A percentile compares a stretch with the other conserved stretches of the same genome.
phyloP scores from a whole-genome alignment of 2,888 invertebrate species.

The Eudasyphora cyanicolor region DNA sequence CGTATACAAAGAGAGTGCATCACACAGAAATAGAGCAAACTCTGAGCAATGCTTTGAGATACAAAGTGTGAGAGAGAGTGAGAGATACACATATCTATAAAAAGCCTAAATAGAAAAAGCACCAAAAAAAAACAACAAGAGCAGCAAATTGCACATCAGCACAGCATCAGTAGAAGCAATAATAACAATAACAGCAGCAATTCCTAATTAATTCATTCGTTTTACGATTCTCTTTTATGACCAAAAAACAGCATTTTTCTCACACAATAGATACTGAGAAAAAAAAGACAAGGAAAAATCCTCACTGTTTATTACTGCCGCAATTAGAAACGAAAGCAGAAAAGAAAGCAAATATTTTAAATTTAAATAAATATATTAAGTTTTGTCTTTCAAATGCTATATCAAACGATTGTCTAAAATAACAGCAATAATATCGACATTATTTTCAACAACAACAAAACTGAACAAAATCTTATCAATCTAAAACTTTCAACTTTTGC shows the following conservation, averaged over 20 bases:
- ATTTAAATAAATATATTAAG: not conserved
- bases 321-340: not conserved
- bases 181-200: not conserved
- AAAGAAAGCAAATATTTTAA: not conserved
- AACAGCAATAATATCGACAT: not conserved
- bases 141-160: not conserved
- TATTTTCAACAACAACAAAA: not conserved
- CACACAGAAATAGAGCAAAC: conserved; percentile 11
- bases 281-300: not conserved
- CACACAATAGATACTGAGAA: not conserved
- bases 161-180: too few relatives aligned
- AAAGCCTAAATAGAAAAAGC: not conserved
- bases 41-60: too few relatives aligned
- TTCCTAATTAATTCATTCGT: not conserved
- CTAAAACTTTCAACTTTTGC: not conserved
- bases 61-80: too few relatives aligned
- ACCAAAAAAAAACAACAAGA: conserved; percentile 2
- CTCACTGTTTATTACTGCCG: not conserved
- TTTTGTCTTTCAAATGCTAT: not conserved
- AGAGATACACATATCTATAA: too few relatives aligned
- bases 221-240: not conserved
- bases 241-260: too few relatives aligned
- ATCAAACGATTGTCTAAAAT: not conserved
- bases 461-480: too few relatives aligned
- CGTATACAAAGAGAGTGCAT: not conserved